Evolutionary conservation across 30 jellyfish, hydroid and myxozoan genomes (phyloP).

Genomic region (Rhopilema esculentum): DNA sequence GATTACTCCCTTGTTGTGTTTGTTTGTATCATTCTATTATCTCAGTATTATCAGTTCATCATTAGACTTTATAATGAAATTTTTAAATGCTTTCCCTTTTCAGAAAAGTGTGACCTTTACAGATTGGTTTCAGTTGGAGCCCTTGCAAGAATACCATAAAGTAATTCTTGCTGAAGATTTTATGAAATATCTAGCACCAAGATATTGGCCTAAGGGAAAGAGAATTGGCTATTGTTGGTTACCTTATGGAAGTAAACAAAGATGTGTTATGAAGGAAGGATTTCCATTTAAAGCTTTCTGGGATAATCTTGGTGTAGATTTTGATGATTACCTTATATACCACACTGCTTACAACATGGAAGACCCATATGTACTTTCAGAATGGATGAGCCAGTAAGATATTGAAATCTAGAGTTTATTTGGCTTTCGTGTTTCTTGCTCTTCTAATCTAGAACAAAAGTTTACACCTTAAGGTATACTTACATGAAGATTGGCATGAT

Average conservation of each 20-base stretch:
- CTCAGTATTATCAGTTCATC: too few relatives aligned
- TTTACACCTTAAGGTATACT: too few relatives aligned
- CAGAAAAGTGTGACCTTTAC: constrained; percentile 56
- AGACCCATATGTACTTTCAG: constrained; percentile 32
- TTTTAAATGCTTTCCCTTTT: neutral
- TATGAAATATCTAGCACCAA: constrained; percentile 54
- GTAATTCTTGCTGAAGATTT: constrained; percentile 51
- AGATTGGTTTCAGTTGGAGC: constrained; percentile 59
- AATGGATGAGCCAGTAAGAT: constrained; percentile 59
- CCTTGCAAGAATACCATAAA: constrained; percentile 42
- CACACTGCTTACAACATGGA: constrained; percentile 7
- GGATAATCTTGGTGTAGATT: constrained; percentile 66
- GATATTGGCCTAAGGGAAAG: constrained; percentile 47
- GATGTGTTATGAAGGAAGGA: constrained; percentile 60
- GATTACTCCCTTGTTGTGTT: too few relatives aligned
- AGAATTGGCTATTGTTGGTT: constrained; percentile 69
- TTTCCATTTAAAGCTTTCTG: constrained; percentile 65
- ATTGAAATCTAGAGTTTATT: too few relatives aligned
- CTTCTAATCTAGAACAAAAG: too few relatives aligned
- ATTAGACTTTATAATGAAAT: too few relatives aligned
- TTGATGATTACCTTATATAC: constrained; percentile 39
- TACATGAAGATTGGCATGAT: too few relatives aligned
- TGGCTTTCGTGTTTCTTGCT: too few relatives aligned
- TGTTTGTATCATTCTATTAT: too few relatives aligned
- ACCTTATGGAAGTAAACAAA: constrained; percentile 24